phyloP scores from a whole-genome alignment of 2,888 invertebrate species.

The Chaetoderma sp. region DNA sequence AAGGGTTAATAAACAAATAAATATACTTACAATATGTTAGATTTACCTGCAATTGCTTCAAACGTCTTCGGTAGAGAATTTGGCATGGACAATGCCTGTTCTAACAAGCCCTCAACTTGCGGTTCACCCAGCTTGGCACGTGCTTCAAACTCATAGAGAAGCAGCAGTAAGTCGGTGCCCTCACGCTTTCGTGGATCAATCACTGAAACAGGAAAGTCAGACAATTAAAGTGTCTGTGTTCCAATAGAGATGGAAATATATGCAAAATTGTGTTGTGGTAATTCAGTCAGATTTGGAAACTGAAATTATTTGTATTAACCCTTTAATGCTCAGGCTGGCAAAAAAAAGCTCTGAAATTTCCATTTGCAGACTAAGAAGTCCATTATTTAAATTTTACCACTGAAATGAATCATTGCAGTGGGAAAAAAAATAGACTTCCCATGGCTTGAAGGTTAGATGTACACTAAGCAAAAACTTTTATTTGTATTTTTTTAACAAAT shows the following conservation, averaged over 20 bases:
- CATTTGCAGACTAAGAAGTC: no score
- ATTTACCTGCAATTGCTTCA: conserved; percentile 65
- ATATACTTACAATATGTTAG: no score
- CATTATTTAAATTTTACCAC: no score
- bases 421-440: no score
- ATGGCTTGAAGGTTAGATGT: no score
- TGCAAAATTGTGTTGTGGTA: background rate
- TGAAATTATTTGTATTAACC: no score
- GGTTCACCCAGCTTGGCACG: conserved; percentile 53
- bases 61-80: conserved; percentile 61
- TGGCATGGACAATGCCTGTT: conserved; percentile 56
- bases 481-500: no score
- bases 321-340: no score
- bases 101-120: conserved; percentile 53
- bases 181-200: conserved; percentile 25
- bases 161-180: conserved; percentile 50
- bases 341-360: no score
- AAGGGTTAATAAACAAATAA: no score
- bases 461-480: no score
- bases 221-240: background rate
- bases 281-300: conserved; percentile 1
- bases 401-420: no score
- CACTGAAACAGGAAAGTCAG: background rate
- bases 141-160: conserved; percentile 66
- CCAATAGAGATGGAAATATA: background rate